Evolutionary conservation across 2,888 invertebrate genomes (phyloP), one percentile per base, ranked within the genome.

Genomic region (Agelastica alni): DNA sequence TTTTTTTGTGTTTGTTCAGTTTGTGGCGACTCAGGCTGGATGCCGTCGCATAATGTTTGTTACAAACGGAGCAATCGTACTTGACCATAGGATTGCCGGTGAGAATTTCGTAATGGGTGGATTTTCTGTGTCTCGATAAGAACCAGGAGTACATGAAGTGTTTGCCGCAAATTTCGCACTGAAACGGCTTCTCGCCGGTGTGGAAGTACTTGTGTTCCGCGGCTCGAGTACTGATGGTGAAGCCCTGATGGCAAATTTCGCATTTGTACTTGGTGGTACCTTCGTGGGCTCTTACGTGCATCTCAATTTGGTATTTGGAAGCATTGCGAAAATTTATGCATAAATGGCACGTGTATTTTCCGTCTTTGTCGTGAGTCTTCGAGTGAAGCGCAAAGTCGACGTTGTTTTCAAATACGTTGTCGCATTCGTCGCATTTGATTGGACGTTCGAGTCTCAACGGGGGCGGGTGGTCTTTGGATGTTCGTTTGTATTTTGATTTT

Each of bases 141-240:
- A 82, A 82, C 66, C 83, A 81, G 0, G 75, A 73, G 56, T 73
- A 75, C 70, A 80, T 81, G 52, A 81, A 81, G 26, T 80, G 78
- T 57, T 81, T 81, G 30, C 80, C 81, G 42, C 65, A 64, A 9
- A 65, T 66, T 53, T 66, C 66, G 32, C 66, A 64, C 16, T 61
- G 64, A 42, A 65, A 68, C 0, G 64, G 64, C 31, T 65, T 68
- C 52, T 82, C 82, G 0, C 82, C 82, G 0, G 80, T 81, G 52
- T 83, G 83, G 54, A 72, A 74, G 53, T 74, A 70, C 60, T 75
- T 75, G 53, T 74, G 74, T 3, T 63, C 64, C 1, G 59, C 47
- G 31, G 66, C 63, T 12, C 56, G 55, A 2, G 61, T 56, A 16
- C 60, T 59, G 4, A 62, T 62, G 2, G 64, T 56, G 43, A 69